Percentiles rank a stretch among this genome's conserved stretches.
phyloP scores from a whole-genome alignment of 2,888 invertebrate genomes.

The Odontothrips loti region DNA sequence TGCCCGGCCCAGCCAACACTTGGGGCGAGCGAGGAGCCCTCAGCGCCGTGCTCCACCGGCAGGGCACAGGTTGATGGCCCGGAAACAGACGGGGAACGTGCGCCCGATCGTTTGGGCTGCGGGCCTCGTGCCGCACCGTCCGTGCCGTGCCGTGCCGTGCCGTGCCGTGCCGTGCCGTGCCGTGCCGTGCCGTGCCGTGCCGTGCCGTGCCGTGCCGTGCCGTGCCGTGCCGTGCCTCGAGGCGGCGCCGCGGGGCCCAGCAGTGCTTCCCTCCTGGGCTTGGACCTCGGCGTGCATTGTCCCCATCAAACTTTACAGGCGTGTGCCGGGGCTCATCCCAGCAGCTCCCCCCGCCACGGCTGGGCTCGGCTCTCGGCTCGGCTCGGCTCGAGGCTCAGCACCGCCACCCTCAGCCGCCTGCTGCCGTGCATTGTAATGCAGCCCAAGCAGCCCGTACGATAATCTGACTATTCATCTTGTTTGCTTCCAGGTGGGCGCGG shows the following conservation, averaged over 20 bases:
- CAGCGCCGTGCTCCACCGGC: background rate
- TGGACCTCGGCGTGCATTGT: background rate
- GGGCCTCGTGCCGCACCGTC: background rate
- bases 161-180: too few species aligned
- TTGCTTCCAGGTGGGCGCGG: too few species aligned
- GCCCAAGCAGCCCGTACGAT: too few species aligned
- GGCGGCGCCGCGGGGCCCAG: too few species aligned
- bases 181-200: too few species aligned
- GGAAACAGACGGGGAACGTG: background rate
- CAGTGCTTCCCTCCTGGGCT: too few species aligned
- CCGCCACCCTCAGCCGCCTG: background rate
- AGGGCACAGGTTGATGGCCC: background rate
- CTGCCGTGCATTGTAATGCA: background rate
- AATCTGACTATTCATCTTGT: too few species aligned
- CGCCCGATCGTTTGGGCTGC: background rate
- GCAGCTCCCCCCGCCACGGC: background rate
- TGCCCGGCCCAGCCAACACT: too few species aligned
- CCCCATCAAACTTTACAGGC: constrained; percentile 1
- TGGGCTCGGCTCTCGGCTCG: background rate
- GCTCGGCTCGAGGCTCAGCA: background rate
- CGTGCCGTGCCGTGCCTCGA: too few species aligned
- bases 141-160: background rate
- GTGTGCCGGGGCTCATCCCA: background rate
- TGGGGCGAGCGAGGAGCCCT: too few species aligned
- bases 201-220: too few species aligned